phyloP scores from a whole-genome alignment of 2,113 vertebrate species.

The Actenoides lindsayi region DNA sequence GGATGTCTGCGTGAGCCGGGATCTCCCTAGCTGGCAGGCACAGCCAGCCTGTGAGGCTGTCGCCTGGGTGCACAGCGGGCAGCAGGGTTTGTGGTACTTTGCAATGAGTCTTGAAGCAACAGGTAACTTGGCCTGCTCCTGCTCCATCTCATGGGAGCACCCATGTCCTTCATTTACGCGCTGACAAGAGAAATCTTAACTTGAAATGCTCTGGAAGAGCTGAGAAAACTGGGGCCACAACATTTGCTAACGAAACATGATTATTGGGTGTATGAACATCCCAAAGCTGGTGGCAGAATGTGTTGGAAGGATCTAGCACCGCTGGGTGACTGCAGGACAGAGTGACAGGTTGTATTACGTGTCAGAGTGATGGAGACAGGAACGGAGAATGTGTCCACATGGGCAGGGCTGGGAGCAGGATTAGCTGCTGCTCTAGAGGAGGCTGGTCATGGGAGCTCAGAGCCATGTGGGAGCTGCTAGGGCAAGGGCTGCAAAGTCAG shows the following conservation, averaged over 20 bases:
- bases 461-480: background rate
- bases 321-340: background rate
- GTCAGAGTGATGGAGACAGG: background rate
- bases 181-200: background rate
- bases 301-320: background rate
- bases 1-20: background rate
- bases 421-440: background rate
- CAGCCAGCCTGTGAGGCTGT: rapidly evolving
- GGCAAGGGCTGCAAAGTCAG: background rate
- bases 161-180: rapidly evolving
- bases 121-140: background rate
- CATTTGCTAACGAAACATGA: background rate
- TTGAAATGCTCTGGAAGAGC: background rate
- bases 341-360: background rate
- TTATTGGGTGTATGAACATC: background rate
- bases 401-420: background rate
- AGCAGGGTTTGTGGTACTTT: rapidly evolving
- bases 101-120: background rate
- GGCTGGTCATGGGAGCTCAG: background rate
- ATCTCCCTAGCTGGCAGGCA: rapidly evolving
- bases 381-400: rapidly evolving
- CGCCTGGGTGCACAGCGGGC: rapidly evolving
- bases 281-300: background rate
- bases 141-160: rapidly evolving
- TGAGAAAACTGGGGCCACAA: background rate